Evolutionary conservation across 2,888 invertebrate species (phyloP).

Genomic region (Meandrusa payeni): DNA sequence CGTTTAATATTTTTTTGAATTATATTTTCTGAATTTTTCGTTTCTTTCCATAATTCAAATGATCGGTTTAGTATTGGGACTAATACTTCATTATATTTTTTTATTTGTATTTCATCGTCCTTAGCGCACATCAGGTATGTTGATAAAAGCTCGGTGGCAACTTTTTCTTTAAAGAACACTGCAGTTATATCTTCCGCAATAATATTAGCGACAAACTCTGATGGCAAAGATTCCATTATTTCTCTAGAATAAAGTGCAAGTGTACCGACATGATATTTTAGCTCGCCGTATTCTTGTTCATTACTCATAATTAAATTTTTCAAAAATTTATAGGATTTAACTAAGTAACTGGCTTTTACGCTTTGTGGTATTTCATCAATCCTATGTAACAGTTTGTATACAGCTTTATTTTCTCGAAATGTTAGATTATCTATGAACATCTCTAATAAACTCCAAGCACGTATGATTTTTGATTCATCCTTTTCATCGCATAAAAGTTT

Average conservation of each 20-base stretch:
- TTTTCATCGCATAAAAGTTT: conserved; percentile 47
- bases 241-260: conserved; percentile 38
- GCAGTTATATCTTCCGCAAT: conserved; percentile 42
- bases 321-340: conserved; percentile 49
- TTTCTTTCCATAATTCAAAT: conserved; percentile 39
- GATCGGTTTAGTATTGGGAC: conserved; percentile 42
- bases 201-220: conserved; percentile 43
- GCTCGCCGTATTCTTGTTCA: conserved; percentile 32
- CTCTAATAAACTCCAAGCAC: conserved; percentile 47
- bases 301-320: conserved; percentile 34
- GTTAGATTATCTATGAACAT: conserved; percentile 52
- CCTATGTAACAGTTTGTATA: conserved; percentile 43
- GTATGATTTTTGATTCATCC: conserved; percentile 34
- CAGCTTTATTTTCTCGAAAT: conserved; percentile 49
- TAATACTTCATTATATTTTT: conserved; percentile 44
- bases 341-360: conserved; percentile 43
- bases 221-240: conserved; percentile 43
- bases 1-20: conserved; percentile 32
- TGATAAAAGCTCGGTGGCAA: conserved; percentile 38
- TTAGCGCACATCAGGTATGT: conserved; percentile 44
- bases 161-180: conserved; percentile 34
- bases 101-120: conserved; percentile 41
- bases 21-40: conserved; percentile 29
- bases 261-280: conserved; percentile 29
- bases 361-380: conserved; percentile 39